These are phyloP conservation scores for Scrobipalpa atriplicella DNA, from an alignment of 2,888 invertebrate species.

Conservation along the genomic window DNA sequence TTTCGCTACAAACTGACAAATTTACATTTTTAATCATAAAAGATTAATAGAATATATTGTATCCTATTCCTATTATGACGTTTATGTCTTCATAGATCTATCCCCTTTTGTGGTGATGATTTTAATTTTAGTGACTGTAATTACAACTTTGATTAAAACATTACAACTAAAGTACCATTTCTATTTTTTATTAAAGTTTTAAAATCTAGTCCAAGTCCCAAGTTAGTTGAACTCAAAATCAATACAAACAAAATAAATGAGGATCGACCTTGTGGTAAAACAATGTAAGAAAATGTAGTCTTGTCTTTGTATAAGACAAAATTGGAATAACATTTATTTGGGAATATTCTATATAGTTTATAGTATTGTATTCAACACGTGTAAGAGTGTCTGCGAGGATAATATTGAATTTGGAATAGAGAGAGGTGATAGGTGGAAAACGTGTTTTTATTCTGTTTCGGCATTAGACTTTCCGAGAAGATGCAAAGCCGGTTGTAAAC, in stretches of 20 bases:
- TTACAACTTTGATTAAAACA: not conserved
- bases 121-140: not conserved
- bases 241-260: not conserved
- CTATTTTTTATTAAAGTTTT: no score
- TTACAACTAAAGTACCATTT: no score
- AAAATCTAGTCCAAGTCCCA: no score
- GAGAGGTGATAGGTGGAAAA: not conserved
- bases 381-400: conserved; percentile 29
- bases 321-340: conserved; percentile 10
- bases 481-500: not conserved
- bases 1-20: no score
- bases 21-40: no score
- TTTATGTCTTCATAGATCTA: no score
- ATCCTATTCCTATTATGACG: no score
- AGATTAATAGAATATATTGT: no score
- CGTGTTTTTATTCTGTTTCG: not conserved
- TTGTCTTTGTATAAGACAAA: not conserved
- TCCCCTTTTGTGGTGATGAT: no score
- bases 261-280: not conserved
- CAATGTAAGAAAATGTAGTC: not conserved
- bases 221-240: not conserved
- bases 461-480: no score
- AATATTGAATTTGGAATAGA: conserved; percentile 24
- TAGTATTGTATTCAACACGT: not conserved
- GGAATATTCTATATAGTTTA: not conserved